Percentiles rank a stretch among this genome's conserved stretches.
phyloP scores from a whole-genome alignment of 1,140 invertebrate genomes.

The Lutraria rhynchaena region DNA sequence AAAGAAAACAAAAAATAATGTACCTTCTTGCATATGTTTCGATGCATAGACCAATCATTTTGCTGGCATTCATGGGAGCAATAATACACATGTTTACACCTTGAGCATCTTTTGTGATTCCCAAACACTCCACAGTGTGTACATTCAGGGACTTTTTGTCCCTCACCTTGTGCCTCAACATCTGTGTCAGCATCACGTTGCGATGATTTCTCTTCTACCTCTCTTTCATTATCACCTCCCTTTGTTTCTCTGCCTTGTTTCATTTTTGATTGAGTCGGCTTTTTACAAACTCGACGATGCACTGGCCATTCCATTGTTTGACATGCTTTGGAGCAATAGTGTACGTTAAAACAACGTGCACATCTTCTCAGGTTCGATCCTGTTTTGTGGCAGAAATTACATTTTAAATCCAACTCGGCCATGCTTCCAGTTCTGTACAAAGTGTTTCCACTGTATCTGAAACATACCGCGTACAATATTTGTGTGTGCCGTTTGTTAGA shows the following conservation, averaged over 20 bases:
- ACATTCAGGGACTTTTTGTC: too few species aligned
- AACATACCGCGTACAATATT: too few species aligned
- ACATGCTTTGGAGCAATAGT: constrained; percentile 6
- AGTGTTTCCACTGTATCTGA: too few species aligned
- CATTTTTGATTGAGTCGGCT: too few species aligned
- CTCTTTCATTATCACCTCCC: too few species aligned
- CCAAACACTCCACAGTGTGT: not conserved
- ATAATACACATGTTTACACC: constrained; percentile 33
- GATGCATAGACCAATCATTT: constrained; percentile 14
- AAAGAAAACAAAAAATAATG: not conserved
- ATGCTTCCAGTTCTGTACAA: too few species aligned
- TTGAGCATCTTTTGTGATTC: not conserved
- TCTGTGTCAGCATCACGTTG: too few species aligned
- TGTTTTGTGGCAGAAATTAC: not conserved
- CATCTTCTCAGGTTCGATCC: not conserved
- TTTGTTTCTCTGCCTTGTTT: too few species aligned
- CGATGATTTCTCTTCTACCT: too few species aligned
- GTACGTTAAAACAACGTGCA: not conserved
- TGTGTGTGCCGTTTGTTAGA: too few species aligned
- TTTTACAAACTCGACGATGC: not conserved
- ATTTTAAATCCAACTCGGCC: too few species aligned
- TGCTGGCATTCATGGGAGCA: constrained; percentile 17
- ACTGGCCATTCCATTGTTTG: not conserved
- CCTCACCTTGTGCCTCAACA: too few species aligned
- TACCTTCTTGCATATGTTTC: constrained; percentile 11